Conservation (phyloP, 2,113 vertebrate species). For the Centropristis striata region DNA sequence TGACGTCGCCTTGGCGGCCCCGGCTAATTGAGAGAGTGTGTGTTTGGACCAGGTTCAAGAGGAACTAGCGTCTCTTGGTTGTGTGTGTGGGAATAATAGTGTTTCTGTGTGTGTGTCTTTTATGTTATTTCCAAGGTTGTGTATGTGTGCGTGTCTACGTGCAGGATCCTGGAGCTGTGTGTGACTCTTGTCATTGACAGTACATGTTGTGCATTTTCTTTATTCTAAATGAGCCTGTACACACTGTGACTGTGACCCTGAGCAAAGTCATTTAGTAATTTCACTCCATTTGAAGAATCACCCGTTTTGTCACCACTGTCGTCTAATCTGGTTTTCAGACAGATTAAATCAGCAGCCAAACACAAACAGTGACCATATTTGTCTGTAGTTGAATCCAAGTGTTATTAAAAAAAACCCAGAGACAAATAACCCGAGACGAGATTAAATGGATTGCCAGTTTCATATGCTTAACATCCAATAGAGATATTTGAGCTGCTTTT, state of each 20-base stretch:
- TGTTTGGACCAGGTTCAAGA: conserved; percentile 80
- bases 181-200: conserved; percentile 16
- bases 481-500: conserved; percentile 33
- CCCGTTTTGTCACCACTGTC: not conserved
- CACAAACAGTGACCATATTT: conserved; percentile 44
- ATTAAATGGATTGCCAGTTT: conserved; percentile 40
- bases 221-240: conserved; percentile 11
- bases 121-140: conserved; percentile 45
- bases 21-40: conserved; percentile 82
- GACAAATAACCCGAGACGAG: conserved; percentile 3
- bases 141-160: conserved; percentile 16
- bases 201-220: conserved; percentile 21
- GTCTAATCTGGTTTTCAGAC: conserved; percentile 46
- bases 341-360: conserved; percentile 57
- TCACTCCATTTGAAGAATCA: not conserved
- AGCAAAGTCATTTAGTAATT: not conserved
- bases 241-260: not conserved
- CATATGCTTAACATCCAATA: conserved; percentile 25
- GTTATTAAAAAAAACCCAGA: not conserved
- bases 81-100: conserved; percentile 46
- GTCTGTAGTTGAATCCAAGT: conserved; percentile 1
- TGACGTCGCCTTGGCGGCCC: conserved; percentile 79
- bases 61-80: conserved; percentile 63
- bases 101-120: conserved; percentile 19
- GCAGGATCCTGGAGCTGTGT: conserved; percentile 25